phyloP scores from a whole-genome alignment of 2,888 invertebrate species.

The Rutpela maculata region DNA sequence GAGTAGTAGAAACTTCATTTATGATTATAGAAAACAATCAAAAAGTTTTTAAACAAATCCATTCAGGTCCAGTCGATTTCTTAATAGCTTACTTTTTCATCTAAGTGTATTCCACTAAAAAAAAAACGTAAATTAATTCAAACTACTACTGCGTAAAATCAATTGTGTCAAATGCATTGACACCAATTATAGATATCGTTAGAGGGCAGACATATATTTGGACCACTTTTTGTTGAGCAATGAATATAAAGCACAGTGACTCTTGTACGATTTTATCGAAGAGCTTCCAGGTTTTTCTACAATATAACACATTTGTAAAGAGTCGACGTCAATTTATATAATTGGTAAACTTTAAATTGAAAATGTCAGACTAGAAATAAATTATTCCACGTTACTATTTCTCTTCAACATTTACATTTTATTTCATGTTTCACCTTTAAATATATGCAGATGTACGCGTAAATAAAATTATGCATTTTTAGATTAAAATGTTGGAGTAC shows the following conservation, averaged over 20 bases:
- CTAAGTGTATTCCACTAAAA: no score
- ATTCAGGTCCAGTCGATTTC: no score
- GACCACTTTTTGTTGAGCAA: constrained; percentile 21
- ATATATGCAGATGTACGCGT: constrained; percentile 3
- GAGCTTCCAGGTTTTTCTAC: constrained; percentile 25
- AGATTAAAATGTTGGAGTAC: not conserved
- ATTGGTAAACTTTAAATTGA: constrained; percentile 60
- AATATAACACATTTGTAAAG: constrained; percentile 42
- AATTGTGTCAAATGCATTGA: not conserved
- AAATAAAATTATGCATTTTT: not conserved
- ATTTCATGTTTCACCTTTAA: constrained; percentile 8
- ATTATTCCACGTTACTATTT: constrained; percentile 43
- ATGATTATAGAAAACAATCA: no score
- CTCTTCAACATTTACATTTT: constrained; percentile 20
- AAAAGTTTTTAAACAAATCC: no score
- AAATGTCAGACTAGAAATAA: constrained; percentile 53
- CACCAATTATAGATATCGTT: constrained; percentile 17
- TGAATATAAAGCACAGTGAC: constrained; percentile 22
- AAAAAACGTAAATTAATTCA: no score
- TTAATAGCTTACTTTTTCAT: no score
- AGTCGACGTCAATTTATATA: constrained; percentile 52
- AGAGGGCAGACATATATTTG: constrained; percentile 31
- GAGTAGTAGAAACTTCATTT: no score
- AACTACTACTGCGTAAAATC: no score
- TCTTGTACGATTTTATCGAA: constrained; percentile 25